Percentiles rank a stretch among this genome's conserved stretches.
These are phyloP conservation scores for Recurvirostra avosetta DNA, from an alignment of 2,113 vertebrate genomes.

Conservation along the genomic window DNA sequence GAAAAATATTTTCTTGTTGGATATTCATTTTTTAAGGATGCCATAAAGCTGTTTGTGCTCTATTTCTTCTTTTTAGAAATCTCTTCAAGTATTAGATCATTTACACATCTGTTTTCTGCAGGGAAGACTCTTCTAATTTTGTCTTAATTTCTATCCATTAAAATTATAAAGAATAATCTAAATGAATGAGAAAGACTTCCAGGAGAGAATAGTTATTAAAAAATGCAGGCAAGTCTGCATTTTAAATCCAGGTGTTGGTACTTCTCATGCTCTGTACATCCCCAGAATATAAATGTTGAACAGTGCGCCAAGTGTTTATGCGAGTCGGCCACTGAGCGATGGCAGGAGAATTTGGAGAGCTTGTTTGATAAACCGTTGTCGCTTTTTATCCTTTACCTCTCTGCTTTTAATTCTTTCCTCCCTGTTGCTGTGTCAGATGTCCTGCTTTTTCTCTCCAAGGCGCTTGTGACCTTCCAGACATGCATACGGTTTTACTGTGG, in stretches of 20 bases:
- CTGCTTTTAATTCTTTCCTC: neutral
- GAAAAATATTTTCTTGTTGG: neutral
- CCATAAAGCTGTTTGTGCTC: neutral
- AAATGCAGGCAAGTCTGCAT: neutral
- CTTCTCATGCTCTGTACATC: neutral
- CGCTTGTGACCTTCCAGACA: fast-evolving
- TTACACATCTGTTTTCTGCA: slow-evolving; percentile 41
- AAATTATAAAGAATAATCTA: slow-evolving; percentile 4
- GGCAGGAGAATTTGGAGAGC: neutral
- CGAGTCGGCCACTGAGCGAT: neutral
- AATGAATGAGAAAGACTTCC: slow-evolving; percentile 9
- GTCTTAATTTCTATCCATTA: slow-evolving; percentile 36
- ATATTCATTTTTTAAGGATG: neutral
- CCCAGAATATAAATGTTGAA: slow-evolving; percentile 6
- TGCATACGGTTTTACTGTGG: neutral
- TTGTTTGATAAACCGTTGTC: neutral
- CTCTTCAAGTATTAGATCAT: neutral
- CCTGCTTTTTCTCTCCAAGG: neutral
- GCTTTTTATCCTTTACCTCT: neutral
- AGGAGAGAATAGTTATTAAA: neutral
- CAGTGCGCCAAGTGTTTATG: neutral
- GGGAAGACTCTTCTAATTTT: neutral
- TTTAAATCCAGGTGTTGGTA: slow-evolving; percentile 8
- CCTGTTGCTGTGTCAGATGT: neutral
- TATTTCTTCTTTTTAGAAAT: neutral